Base-by-base conservation (phyloP, 2,797 vertebrate species). In the Catharus ustulatus region DNA sequence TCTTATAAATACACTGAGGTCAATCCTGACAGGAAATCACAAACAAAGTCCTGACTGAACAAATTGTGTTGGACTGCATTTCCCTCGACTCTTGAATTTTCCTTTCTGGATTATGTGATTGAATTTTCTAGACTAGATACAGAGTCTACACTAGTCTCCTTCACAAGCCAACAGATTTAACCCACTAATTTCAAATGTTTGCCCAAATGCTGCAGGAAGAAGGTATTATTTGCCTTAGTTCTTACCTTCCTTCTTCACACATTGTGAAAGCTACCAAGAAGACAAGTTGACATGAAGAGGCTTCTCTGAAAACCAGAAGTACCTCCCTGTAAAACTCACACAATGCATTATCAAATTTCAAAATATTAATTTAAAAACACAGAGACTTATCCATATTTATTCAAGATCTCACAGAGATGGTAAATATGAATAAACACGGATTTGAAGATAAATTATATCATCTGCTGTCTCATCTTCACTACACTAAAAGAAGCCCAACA, bases 301-400 rank as follows among this genome's bases (percentile, higher is more conserved):
- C 18, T 92, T 90, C 76, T 86, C 63, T 79, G 19, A 88, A 88
- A 91, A 6, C 6, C 23, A 74, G 63, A 78, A 88, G 75, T 52
- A 91, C 59, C 19, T 84, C 48, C 66, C 69, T 72, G 48, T 58
- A 94, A 91, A 88, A 49, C 64, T 81, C 87, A 84, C 55, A 52
- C 68, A 64, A 67, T 21, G 74, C 4, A 27, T 6, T 48, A 42
- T 93, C 81, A 93, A 72, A 80, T 61, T 94, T 96, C 49, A 94
- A 96, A 94, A 63, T 63, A 85, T 2, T 30, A 59, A 73, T 94
- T 93, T 63, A 68, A 95, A 96, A 96, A 46, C 61, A 88, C 49
- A 69, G 76, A 90, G 49, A 73, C 51, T 64, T 94, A 93, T 45
- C 82, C 15, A 55, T 87, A 94, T 80, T 93, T 94, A 88, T 94